Base-by-base conservation (phyloP, 2,888 invertebrate species). In the Labia minor region DNA sequence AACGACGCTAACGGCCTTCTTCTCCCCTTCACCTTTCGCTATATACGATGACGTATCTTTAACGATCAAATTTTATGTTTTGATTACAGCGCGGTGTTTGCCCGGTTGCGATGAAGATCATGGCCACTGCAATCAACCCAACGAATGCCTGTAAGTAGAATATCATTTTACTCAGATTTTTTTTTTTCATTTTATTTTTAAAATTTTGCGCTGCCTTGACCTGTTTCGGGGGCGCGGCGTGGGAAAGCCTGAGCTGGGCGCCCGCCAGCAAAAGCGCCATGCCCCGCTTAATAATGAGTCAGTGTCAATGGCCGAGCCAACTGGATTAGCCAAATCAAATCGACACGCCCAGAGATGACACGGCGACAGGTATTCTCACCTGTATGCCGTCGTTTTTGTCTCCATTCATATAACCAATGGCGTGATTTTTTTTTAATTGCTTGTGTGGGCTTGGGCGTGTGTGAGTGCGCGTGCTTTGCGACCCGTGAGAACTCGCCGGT, bases 71-170 rank as follows among this genome's bases (percentile, higher is more conserved):
- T 21, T 64, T 69, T 67, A n/a, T 75, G 74, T 77, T 82, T n/a
- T 82, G 81, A 81, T 89, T 86, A 73, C 84, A 96, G 96, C 96
- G 76, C 87, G 89, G 76, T 97, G 97, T 82, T 82, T 89, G 80
- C 87, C 90, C 76, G 95, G 95, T 79, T 97, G 97, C 83, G 88
- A 92, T 81, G 83, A 86, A 73, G 85, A 87, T 77, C 91, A 95
- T 81, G 96, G 96, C 76, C 87, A 87, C 81, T 97, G 96, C 83
- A 86, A 84, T 77, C 85, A 86, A 78, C 96, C 97, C 76, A 90
- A 92, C 83, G 92, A 95, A 81, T 97, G 97, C 93, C 85, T 85
- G 95, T 95, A 86, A 94, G 95, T 94, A 83, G 78, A 77, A 79
- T 94, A 83, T 78, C 77, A 79, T 78, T 78, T 79, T 63, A 18